phyloP scores from a whole-genome alignment of 2,888 invertebrate species.

The Ceramica pisi region DNA sequence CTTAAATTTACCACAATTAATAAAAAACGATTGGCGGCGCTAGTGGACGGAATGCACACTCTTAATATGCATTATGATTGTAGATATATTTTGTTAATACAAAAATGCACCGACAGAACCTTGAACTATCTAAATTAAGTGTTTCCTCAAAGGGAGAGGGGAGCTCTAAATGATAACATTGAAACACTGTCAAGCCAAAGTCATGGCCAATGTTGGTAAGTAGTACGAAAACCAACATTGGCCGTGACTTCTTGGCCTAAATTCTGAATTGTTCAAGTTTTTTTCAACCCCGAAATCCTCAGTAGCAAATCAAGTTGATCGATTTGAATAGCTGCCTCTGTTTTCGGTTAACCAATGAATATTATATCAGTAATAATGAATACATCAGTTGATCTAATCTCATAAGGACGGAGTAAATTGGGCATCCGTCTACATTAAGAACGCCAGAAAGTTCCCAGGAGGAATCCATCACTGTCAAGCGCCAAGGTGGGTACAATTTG shows the following conservation, averaged over 20 bases:
- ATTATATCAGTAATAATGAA: slow-evolving; percentile 24
- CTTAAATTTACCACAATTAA: too few species aligned
- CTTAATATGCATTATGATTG: too few species aligned
- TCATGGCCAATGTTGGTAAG: background rate
- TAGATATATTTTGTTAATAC: background rate
- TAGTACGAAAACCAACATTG: too few species aligned
- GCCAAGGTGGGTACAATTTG: slow-evolving; percentile 41
- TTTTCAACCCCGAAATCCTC: too few species aligned
- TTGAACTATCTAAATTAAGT: slow-evolving; percentile 32
- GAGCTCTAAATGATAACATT: slow-evolving; percentile 37
- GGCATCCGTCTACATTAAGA: slow-evolving; percentile 29
- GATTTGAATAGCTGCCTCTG: too few species aligned
- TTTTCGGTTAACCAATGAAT: slow-evolving; percentile 12
- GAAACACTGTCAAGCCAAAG: background rate
- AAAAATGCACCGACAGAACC: slow-evolving; percentile 12
- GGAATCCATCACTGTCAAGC: slow-evolving; percentile 60
- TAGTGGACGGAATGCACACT: too few species aligned
- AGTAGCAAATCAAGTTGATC: too few species aligned
- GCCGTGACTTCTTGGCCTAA: too few species aligned
- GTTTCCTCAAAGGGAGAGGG: slow-evolving; percentile 49
- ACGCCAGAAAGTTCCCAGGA: slow-evolving; percentile 27
- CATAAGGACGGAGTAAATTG: slow-evolving; percentile 24
- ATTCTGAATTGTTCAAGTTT: background rate
- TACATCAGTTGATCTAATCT: slow-evolving; percentile 31
- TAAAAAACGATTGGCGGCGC: too few species aligned